Evolutionary conservation across 1,140 invertebrate species (phyloP), one percentile per base, ranked within the genome.

Genomic region (Drosophila obscura): DNA sequence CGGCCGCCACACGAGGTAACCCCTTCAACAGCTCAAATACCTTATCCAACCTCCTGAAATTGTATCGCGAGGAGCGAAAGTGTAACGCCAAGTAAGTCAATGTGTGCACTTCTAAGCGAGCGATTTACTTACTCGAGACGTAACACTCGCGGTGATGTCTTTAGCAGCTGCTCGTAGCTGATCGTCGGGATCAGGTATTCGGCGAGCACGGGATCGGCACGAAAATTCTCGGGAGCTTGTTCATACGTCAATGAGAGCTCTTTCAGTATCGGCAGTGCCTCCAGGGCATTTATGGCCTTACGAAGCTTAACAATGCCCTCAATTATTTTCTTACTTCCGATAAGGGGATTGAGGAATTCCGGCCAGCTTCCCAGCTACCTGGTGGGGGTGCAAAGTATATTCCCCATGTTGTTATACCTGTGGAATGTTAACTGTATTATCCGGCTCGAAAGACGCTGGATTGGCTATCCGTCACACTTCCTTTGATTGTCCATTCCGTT

Each of bases 1-100:
- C 90, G 7, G 49, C 77, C 8, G 90, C 64, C 2, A 76, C 66
- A 1, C 84, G 90, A 5, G 75, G 90, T 2, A 91, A 91, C 79
- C 68, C 80, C 4, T 51, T 49, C 5, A 59, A 90, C 4, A 73
- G 44, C 7, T 89, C 90, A 5, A 53, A 71, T 7, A 4, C 45
- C 5, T 53, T 91, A 5, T 58, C 43, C 9, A 28, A 41, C 5
- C 71, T 74, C 15, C 59, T 91, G 8, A 71, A 84, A 11, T 52
- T 65, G 9, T 91, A 91, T 77, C 87, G 90, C 16, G 28, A 73
- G n/a, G 77, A 50, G 26, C 76, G 73, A 2, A 90, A 87, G 55
- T 15, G 45, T 0, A 77, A 82, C 62, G 82, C 90, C 59, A 91
- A 90, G 90, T 91, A 43, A 77, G 61, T 73, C 16, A 0, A 2